These are phyloP conservation scores for Hydrophis major DNA, from an alignment of 2,797 vertebrate genomes.

Conservation along the genomic window DNA sequence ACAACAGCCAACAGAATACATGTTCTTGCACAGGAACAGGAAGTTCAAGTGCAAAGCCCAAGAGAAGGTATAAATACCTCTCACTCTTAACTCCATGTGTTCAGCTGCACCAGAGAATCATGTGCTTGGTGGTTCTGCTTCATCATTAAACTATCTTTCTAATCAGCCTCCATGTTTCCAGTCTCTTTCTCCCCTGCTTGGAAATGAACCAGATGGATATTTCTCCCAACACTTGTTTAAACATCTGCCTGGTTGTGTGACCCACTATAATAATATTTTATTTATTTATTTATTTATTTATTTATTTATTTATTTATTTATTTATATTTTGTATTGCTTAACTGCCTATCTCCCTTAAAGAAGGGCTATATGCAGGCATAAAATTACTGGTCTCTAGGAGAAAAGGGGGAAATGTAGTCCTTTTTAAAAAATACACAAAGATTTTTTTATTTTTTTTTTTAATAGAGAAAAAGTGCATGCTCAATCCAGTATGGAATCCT, in stretches of 20 bases:
- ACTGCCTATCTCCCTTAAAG: background rate
- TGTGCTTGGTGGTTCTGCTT: too few species aligned
- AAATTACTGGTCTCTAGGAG: background rate
- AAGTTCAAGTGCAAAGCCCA: too few species aligned
- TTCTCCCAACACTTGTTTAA: background rate
- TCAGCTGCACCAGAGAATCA: too few species aligned
- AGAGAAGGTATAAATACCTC: too few species aligned
- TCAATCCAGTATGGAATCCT: background rate
- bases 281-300: background rate
- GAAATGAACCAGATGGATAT: too few species aligned
- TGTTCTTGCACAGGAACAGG: too few species aligned
- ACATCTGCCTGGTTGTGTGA: background rate
- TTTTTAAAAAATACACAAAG: background rate
- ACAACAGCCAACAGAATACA: too few species aligned
- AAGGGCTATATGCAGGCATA: background rate
- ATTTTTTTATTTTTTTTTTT: too few species aligned
- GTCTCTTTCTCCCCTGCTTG: too few species aligned
- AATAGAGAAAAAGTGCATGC: background rate
- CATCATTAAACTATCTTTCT: too few species aligned
- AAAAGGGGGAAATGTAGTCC: background rate
- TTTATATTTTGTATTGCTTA: background rate
- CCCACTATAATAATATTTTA: background rate
- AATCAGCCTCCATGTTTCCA: too few species aligned
- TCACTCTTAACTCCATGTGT: too few species aligned
- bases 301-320: background rate